These are phyloP conservation scores for Zeugodacus cucurbitae DNA, from an alignment of 1,140 invertebrate species.

Conservation along the genomic window DNA sequence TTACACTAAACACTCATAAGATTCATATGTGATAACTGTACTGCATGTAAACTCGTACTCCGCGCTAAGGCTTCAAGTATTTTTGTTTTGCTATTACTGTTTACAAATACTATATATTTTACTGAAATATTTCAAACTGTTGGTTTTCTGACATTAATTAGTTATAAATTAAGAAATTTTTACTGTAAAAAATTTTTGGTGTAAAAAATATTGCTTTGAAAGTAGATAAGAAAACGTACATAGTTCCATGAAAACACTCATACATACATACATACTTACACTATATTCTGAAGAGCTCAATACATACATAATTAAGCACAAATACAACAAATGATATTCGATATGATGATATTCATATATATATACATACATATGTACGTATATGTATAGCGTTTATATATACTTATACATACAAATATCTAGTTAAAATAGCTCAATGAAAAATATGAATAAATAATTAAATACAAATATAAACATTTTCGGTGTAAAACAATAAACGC, in stretches of 20 bases:
- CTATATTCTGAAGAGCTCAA: neutral
- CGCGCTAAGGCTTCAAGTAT: constrained; percentile 22
- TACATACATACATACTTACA: neutral
- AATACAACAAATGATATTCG: neutral
- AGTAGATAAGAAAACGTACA: neutral
- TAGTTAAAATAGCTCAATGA: neutral
- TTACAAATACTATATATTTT: neutral
- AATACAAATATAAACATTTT: neutral
- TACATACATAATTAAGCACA: neutral
- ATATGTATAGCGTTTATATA: neutral
- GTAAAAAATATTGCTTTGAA: neutral
- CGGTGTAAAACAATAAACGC: neutral
- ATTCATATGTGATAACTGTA: constrained; percentile 34
- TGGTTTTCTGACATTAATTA: neutral
- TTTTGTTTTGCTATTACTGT: neutral
- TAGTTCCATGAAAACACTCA: neutral
- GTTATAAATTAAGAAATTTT: neutral
- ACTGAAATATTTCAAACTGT: neutral
- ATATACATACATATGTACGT: neutral
- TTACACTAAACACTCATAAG: neutral
- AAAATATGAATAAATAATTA: neutral
- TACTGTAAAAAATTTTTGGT: neutral
- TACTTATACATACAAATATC: neutral
- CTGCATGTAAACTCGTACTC: constrained; percentile 26
- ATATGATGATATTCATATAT: neutral